Percentiles rank a stretch among this genome's conserved stretches.
Conservation (phyloP, 2,888 invertebrate genomes). For the Lathronympha strigana region DNA sequence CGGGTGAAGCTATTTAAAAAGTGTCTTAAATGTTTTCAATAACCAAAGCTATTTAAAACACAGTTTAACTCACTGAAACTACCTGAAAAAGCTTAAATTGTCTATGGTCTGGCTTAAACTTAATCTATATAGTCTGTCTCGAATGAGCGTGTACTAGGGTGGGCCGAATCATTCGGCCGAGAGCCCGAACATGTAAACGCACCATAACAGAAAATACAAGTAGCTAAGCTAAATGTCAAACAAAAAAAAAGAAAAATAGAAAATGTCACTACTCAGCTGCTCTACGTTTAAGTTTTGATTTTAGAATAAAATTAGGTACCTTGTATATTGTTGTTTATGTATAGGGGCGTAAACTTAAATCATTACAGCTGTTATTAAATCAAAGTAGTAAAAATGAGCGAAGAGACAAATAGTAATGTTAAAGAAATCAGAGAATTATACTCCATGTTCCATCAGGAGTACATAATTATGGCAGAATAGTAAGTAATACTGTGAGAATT, state of each 20-base stretch:
- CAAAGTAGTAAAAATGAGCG: conserved; percentile 57
- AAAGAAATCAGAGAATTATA: conserved; percentile 88
- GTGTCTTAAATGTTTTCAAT: too few relatives aligned
- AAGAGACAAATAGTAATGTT: conserved; percentile 62
- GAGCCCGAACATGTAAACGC: too few relatives aligned
- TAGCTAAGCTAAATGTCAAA: neutral
- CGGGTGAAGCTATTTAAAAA: too few relatives aligned
- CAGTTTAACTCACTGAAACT: too few relatives aligned
- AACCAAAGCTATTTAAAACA: too few relatives aligned
- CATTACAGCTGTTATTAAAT: conserved; percentile 14
- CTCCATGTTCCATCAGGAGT: conserved; percentile 93
- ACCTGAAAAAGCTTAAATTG: too few relatives aligned
- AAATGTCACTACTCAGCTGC: neutral
- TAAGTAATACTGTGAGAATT: conserved; percentile 78
- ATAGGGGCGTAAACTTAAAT: conserved; percentile 4
- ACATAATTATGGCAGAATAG: conserved; percentile 96
- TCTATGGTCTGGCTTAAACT: too few relatives aligned
- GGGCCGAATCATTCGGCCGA: too few relatives aligned
- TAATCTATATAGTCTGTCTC: too few relatives aligned
- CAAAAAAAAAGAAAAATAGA: neutral
- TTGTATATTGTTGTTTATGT: conserved; percentile 9
- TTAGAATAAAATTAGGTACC: conserved; percentile 1
- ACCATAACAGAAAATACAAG: too few relatives aligned
- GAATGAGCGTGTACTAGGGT: too few relatives aligned
- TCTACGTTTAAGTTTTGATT: conserved; percentile 19